phyloP scores from a whole-genome alignment of 2,797 vertebrate species.

The Anableps anableps region DNA sequence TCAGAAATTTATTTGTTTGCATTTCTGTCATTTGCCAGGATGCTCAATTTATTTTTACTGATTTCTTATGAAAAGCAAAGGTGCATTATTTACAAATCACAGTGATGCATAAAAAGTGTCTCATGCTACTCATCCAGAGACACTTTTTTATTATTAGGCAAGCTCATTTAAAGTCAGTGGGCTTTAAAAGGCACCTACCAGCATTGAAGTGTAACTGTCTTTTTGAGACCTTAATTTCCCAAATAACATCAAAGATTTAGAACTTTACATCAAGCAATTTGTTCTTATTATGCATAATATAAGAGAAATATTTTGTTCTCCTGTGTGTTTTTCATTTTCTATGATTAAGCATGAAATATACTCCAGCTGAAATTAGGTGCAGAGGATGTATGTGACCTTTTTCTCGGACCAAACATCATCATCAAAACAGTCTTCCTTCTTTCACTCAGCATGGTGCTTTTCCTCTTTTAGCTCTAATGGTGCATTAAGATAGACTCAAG shows the following conservation, averaged over 20 bases:
- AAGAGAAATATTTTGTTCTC: constrained; percentile 1
- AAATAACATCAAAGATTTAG: neutral
- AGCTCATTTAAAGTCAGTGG: neutral
- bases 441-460: constrained; percentile 11
- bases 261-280: neutral
- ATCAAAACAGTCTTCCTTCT: neutral
- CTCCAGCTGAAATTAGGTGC: neutral
- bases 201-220: neutral
- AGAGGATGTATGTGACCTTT: neutral
- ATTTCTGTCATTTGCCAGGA: neutral
- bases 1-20: neutral
- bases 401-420: constrained; percentile 5
- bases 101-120: neutral
- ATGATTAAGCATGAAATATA: neutral
- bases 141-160: neutral
- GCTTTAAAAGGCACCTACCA: neutral
- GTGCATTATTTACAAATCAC: neutral
- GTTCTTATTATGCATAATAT: neutral
- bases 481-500: constrained; percentile 28
- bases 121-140: neutral
- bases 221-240: neutral
- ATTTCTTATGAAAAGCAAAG: neutral
- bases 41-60: neutral
- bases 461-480: constrained; percentile 18
- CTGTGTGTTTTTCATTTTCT: neutral